A percentile compares a stretch with the other conserved stretches of the same genome.
These are phyloP conservation scores for Andrena chrysosceles DNA, from an alignment of 2,888 invertebrate species.

Conservation along the genomic window DNA sequence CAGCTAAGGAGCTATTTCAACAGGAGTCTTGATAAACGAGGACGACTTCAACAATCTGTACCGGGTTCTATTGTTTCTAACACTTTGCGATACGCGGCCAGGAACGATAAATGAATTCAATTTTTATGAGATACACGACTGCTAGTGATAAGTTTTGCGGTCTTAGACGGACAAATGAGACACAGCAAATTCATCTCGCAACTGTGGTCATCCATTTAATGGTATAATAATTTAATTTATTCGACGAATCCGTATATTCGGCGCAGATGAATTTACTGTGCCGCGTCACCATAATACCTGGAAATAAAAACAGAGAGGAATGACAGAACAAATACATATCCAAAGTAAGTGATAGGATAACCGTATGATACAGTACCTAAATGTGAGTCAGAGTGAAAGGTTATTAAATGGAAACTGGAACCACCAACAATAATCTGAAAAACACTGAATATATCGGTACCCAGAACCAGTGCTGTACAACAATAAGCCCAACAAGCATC, in stretches of 20 bases:
- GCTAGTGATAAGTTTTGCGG: conserved; percentile 41
- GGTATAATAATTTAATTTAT: neutral
- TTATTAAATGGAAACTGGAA: conserved; percentile 75
- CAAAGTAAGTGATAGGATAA: conserved; percentile 62
- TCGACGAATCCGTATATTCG: neutral
- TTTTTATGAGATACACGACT: conserved; percentile 28
- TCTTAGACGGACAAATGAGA: conserved; percentile 31
- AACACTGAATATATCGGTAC: conserved; percentile 77
- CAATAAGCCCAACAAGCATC: conserved; percentile 82
- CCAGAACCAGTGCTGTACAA: conserved; percentile 83
- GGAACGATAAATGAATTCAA: conserved; percentile 26
- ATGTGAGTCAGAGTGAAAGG: conserved; percentile 65
- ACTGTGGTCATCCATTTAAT: neutral
- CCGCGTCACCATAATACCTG: conserved; percentile 67
- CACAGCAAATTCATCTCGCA: conserved; percentile 55
- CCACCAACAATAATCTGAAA: conserved; percentile 82
- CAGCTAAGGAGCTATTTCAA: conserved; percentile 40
- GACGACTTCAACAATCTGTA: conserved; percentile 1
- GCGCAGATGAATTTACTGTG: conserved; percentile 60
- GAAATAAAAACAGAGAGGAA: conserved; percentile 69
- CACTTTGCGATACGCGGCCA: conserved; percentile 17
- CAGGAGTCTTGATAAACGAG: conserved; percentile 6
- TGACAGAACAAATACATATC: conserved; percentile 60
- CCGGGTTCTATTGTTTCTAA: conserved; percentile 37
- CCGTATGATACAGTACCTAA: conserved; percentile 68